Percentiles rank a stretch among this genome's conserved stretches.
These are phyloP conservation scores for Ciconia boyciana DNA, from an alignment of 2,113 vertebrate species.

Conservation along the genomic window DNA sequence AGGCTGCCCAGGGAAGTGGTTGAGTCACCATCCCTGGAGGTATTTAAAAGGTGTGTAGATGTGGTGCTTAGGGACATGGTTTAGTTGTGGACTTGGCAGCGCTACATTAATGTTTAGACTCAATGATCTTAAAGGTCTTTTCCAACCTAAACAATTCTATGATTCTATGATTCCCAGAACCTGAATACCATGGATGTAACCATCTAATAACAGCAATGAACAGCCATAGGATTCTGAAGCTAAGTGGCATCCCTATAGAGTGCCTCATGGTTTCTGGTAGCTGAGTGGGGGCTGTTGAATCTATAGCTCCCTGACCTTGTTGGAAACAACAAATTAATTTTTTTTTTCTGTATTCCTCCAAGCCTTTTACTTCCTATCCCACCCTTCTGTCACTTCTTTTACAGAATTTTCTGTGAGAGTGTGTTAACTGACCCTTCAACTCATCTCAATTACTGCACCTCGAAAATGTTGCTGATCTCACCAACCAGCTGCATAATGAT, in stretches of 20 bases:
- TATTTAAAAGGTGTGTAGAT: no score
- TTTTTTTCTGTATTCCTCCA: neutral
- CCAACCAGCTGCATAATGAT: neutral
- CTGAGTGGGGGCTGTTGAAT: neutral
- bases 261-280: neutral
- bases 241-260: neutral
- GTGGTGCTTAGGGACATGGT: no score
- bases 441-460: neutral
- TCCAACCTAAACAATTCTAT: no score
- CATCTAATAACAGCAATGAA: neutral
- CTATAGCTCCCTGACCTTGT: neutral
- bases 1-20: no score
- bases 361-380: neutral
- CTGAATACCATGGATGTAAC: neutral
- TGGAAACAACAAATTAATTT: neutral
- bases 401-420: neutral
- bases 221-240: neutral
- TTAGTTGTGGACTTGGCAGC: no score
- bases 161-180: neutral
- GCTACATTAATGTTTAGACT: no score
- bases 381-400: neutral
- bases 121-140: no score
- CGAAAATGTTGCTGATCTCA: neutral
- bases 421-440: neutral
- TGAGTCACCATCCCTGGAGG: no score